Conservation (phyloP, 2,888 invertebrate genomes). For the Tipula confusa region DNA sequence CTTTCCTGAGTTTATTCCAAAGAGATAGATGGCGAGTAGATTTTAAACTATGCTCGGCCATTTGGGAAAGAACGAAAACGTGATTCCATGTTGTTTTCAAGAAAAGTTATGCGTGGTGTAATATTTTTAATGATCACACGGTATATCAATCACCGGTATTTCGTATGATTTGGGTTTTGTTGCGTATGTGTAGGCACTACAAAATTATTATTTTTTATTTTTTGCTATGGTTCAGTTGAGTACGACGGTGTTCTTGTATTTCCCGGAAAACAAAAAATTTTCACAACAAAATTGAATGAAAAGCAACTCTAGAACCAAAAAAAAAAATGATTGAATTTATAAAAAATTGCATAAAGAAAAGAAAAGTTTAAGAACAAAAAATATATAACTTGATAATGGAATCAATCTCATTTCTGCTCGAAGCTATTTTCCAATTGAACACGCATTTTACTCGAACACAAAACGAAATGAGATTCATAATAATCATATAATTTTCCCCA, state of each 20-base stretch:
- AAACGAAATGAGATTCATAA: not conserved
- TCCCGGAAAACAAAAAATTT: too few species aligned
- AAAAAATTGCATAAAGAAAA: not conserved
- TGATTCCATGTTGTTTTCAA: too few species aligned
- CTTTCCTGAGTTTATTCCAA: too few species aligned
- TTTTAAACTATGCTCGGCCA: too few species aligned
- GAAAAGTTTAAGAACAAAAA: too few species aligned
- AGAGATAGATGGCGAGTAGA: too few species aligned
- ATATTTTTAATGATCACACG: too few species aligned
- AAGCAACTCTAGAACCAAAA: not conserved
- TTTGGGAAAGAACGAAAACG: too few species aligned
- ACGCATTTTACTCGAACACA: not conserved
- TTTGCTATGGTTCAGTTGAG: not conserved
- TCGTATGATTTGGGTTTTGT: not conserved
- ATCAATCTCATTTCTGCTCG: not conserved
- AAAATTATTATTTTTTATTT: not conserved
- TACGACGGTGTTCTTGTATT: too few species aligned
- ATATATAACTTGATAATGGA: conserved; percentile 20
- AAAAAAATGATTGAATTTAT: not conserved
- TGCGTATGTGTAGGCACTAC: not conserved
- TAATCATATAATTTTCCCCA: not conserved
- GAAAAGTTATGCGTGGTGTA: too few species aligned
- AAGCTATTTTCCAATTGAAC: conserved; percentile 25
- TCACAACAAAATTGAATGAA: not conserved
- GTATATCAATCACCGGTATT: too few species aligned